phyloP scores from a whole-genome alignment of 2,797 vertebrate species.

The Pogoniulus pusillus region DNA sequence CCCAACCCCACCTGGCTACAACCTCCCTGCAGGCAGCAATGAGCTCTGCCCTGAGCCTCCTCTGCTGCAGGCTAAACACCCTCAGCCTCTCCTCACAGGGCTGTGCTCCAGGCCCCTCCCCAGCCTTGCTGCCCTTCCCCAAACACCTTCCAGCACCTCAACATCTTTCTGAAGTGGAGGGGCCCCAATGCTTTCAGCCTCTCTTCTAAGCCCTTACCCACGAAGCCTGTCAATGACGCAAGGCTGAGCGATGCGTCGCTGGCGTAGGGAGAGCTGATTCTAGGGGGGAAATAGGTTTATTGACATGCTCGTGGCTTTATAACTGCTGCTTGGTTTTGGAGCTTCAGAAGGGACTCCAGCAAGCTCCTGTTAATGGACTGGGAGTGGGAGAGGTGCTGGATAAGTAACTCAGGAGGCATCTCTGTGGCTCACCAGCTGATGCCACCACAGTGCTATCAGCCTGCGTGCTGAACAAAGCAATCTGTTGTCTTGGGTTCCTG shows the following conservation, averaged over 20 bases:
- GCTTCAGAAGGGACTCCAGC: not conserved
- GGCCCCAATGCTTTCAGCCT: too few species aligned
- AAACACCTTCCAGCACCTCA: too few species aligned
- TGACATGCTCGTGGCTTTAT: not conserved
- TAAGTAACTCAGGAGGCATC: not conserved
- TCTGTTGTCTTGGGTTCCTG: not conserved
- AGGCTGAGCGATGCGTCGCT: not conserved
- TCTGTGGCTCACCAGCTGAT: not conserved
- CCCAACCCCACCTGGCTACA: too few species aligned
- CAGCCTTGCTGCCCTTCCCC: too few species aligned
- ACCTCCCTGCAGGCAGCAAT: too few species aligned
- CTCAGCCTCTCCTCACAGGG: too few species aligned
- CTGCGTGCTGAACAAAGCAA: constrained; percentile 40
- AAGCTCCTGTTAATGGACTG: not conserved
- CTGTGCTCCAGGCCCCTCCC: too few species aligned
- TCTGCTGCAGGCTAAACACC: too few species aligned
- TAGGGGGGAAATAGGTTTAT: not conserved
- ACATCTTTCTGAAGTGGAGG: too few species aligned
- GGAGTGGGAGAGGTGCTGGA: not conserved
- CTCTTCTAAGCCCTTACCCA: not conserved
- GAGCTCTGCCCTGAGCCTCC: too few species aligned
- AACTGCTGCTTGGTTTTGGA: not conserved
- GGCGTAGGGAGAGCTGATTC: not conserved
- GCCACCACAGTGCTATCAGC: not conserved
- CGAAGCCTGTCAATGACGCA: not conserved